Evolutionary conservation across 2,888 invertebrate genomes (phyloP).

Genomic region (Campopleginae sp.): DNA sequence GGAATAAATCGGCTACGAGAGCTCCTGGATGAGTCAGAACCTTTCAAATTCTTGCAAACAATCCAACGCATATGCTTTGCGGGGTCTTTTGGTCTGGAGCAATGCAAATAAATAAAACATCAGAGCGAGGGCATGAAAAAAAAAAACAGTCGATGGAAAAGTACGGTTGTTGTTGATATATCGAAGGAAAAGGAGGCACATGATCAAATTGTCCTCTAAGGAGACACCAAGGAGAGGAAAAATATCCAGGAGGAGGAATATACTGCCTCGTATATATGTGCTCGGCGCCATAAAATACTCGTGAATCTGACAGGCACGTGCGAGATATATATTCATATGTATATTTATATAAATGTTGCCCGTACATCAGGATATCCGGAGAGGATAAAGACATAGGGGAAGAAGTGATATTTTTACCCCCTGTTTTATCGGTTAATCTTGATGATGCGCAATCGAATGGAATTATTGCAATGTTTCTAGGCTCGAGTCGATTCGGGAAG

Average conservation of each 20-base stretch:
- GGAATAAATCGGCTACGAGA: neutral
- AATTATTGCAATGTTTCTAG: neutral
- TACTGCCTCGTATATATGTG: neutral
- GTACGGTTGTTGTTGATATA: slow-evolving; percentile 6
- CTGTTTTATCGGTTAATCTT: neutral
- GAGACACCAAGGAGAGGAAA: slow-evolving; percentile 16
- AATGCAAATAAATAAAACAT: neutral
- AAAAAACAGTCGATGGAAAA: slow-evolving; percentile 29
- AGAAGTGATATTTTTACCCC: neutral
- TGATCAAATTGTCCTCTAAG: slow-evolving; percentile 51
- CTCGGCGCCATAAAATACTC: slow-evolving; percentile 13
- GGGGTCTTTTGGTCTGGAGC: slow-evolving; percentile 1
- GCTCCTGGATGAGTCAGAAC: neutral
- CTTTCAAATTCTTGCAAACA: neutral
- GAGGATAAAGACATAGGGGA: neutral
- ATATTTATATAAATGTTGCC: neutral
- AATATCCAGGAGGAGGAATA: neutral
- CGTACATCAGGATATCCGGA: neutral
- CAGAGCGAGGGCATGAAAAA: neutral
- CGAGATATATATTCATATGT: neutral
- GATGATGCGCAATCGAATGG: neutral
- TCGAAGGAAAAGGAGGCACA: neutral
- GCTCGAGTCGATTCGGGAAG: neutral
- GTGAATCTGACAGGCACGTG: slow-evolving; percentile 5
- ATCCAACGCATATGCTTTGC: neutral